Evolutionary conservation across 2,113 vertebrate species (phyloP), one percentile per base, ranked within the genome.

Genomic region (Nothoprocta pentlandii): DNA sequence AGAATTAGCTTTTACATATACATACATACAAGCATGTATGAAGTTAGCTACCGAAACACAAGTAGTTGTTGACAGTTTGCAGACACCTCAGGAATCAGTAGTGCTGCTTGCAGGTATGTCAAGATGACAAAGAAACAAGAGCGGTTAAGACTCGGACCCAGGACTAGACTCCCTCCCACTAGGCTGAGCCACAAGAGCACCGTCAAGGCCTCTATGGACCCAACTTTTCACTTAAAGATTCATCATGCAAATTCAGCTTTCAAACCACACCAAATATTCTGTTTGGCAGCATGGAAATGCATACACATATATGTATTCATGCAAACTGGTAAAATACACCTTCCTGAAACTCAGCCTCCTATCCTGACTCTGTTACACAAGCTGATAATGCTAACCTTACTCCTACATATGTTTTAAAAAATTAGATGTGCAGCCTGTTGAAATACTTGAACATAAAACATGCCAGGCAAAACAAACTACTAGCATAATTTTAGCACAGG

Each of bases 91-190:
- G 4, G 0, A 92, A 82, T 85, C 81, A 89, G 68, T 89, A 77
- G 16, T 61, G 85, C 64, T 74, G 59, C 56, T 91, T 56, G 77
- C 32, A 90, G 42, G 49, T 0, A 2, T 62, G 75, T 46, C 34
- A 86, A 71, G 73, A 86, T 59, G 75, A 86, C 76, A 89, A 86
- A 66, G 73, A 93, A 93, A 86, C 64, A 71, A 15, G 64, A 92
- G 86, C 90, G 93, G 93, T 75, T 70, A 83, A 80, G 51, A 73
- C 71, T 47, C 0, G 17, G 71, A 68, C 87, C 85, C 74, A 87
- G 23, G 3, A 67, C 47, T 59, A 80, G 51, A 76, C 91, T 0
- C 0, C 9, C 16, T 32, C 28, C 16, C 71, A 64, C 1, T 5
- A 0, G 44, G 42, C 76, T 76, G 79, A 79, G 39, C 49, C 53